These are phyloP conservation scores for Chitala chitala DNA, from an alignment of 2,113 vertebrate genomes.

Conservation along the genomic window DNA sequence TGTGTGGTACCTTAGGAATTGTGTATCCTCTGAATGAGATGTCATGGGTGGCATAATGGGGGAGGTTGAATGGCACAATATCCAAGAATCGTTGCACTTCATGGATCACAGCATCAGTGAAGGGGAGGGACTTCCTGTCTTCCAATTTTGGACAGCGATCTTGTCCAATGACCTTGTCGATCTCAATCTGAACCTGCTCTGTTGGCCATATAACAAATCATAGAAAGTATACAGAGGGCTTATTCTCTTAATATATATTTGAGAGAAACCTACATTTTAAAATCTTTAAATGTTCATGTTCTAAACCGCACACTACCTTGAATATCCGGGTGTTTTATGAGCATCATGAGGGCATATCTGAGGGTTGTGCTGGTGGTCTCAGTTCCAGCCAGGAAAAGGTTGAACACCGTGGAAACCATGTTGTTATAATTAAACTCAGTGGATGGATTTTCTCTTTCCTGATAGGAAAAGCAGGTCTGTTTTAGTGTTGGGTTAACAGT, in stretches of 20 bases:
- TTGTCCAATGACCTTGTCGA: constrained; percentile 63
- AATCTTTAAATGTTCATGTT: not conserved
- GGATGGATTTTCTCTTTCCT: constrained; percentile 24
- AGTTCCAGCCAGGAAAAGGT: constrained; percentile 65
- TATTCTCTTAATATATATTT: not conserved
- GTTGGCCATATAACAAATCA: too few relatives aligned
- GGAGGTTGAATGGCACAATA: constrained; percentile 48
- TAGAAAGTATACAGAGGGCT: too few relatives aligned
- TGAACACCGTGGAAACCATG: constrained; percentile 53
- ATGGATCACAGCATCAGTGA: constrained; percentile 61
- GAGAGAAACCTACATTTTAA: not conserved
- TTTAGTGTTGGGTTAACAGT: too few relatives aligned
- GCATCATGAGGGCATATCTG: constrained; percentile 54
- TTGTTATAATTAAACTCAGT: constrained; percentile 63
- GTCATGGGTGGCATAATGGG: constrained; percentile 50
- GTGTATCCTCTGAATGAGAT: constrained; percentile 55
- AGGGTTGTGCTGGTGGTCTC: constrained; percentile 69
- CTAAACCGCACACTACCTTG: constrained; percentile 51
- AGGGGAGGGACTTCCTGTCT: constrained; percentile 64
- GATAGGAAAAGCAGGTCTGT: not conserved
- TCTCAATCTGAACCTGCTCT: constrained; percentile 76
- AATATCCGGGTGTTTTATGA: constrained; percentile 64
- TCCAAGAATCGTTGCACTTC: constrained; percentile 60
- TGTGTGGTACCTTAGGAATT: constrained; percentile 62
- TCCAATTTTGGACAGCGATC: constrained; percentile 61